Evolutionary conservation across 2,113 vertebrate genomes (phyloP), one percentile per base, ranked within the genome.

Genomic region (Catharus fuscescens): DNA sequence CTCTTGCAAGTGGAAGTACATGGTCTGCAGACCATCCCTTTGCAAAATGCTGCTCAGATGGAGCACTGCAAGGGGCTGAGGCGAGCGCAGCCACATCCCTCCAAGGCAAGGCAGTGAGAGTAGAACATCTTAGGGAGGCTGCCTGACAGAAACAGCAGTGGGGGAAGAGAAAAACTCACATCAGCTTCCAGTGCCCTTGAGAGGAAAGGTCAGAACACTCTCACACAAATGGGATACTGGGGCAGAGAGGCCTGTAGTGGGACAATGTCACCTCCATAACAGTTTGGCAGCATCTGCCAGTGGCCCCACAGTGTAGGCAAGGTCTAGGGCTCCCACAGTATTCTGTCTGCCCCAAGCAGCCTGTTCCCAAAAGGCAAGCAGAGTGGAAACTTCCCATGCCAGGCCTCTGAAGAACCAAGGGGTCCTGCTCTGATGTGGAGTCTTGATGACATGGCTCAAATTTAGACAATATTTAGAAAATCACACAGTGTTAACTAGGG

Each of bases 21-120:
- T 9, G 48, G 67, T 71, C 69, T 88, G 67, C 65, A 84, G 85
- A 53, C 38, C 64, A 71, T 88, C 66, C 57, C 78, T 94, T 25
- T 44, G 12, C 54, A 82, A 80, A 89, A 77, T 10, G 50, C 64
- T 70, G 69, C 76, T 95, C 62, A 89, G 59, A 86, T 50, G 65
- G 14, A 91, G 16, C 31, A 44, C 11, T 64, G 69, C 24, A 3
- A 80, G 40, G 50, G 31, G 29, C 72, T 5, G 3, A 78, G 64
- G 47, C 31, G 3, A 4, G 53, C 6, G 0, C 38, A 81, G 74
- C 34, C 40, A 21, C 2, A 0, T 64, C 32, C 45, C 54, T 77
- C 42, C 54, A 28, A 25, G 72, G n/a, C 64, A 73, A 80, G 60
- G 64, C 64, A 91, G 38, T 2, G 7, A 88, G 47, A 91, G 32